These are phyloP conservation scores for Varanus salvator DNA, from an alignment of 2,113 vertebrate genomes.

Conservation along the genomic window DNA sequence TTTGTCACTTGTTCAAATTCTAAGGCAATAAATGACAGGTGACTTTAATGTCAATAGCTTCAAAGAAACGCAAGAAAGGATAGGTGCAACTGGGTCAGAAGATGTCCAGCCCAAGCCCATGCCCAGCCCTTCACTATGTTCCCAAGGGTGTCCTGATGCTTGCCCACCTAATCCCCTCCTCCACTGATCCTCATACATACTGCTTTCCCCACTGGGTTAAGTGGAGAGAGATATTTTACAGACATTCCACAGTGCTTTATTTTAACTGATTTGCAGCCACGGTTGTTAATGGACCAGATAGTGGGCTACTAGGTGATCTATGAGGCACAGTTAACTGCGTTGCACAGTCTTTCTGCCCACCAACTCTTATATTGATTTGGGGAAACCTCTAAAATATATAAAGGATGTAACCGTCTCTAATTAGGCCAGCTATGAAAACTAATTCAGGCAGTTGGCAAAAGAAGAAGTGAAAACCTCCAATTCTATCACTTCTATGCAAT, in stretches of 20 bases:
- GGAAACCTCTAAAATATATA: constrained; percentile 44
- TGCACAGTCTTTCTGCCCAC: constrained; percentile 22
- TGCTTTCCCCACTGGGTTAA: fast-evolving
- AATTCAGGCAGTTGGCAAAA: constrained; percentile 33
- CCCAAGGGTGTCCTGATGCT: no score
- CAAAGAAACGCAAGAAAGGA: background rate
- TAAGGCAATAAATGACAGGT: background rate
- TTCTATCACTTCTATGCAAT: constrained; percentile 36
- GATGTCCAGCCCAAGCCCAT: background rate
- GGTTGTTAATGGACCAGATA: background rate
- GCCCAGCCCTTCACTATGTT: no score
- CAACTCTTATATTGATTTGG: constrained; percentile 24
- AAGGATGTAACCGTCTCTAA: constrained; percentile 52
- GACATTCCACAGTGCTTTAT: background rate
- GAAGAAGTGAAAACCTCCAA: constrained; percentile 5
- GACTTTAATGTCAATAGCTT: background rate
- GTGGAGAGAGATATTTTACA: background rate
- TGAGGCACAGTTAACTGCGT: constrained; percentile 36
- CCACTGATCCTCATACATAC: background rate
- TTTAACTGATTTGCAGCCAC: background rate
- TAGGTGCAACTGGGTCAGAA: background rate
- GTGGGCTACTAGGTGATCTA: constrained; percentile 27
- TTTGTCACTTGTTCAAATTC: background rate
- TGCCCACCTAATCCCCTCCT: no score
- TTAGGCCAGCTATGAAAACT: constrained; percentile 39